phyloP scores from a whole-genome alignment of 2,797 vertebrate genomes.

The Phrynocephalus guinanensis region DNA sequence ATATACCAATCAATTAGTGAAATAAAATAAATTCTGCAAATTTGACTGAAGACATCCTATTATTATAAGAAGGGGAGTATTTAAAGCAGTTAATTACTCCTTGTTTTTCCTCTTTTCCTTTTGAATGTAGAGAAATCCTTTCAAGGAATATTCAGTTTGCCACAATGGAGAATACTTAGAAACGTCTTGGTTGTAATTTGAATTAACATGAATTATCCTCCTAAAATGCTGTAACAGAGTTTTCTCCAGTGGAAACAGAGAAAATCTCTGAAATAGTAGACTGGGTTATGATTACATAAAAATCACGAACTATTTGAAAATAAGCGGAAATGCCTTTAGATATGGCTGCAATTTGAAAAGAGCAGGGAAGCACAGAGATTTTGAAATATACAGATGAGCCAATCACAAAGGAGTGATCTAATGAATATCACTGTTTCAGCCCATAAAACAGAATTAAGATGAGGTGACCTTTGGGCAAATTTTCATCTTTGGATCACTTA shows the following conservation, averaged over 20 bases:
- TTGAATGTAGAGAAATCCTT: slow-evolving; percentile 79
- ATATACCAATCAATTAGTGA: slow-evolving; percentile 91
- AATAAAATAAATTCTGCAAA: slow-evolving; percentile 93
- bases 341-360: neutral
- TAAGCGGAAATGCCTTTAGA: neutral
- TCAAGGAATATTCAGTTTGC: slow-evolving; percentile 65
- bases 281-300: neutral
- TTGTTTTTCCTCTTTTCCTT: slow-evolving; percentile 80
- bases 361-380: neutral
- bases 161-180: slow-evolving; percentile 63
- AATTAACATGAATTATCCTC: slow-evolving; percentile 62
- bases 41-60: slow-evolving; percentile 89
- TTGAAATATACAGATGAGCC: neutral
- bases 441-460: neutral
- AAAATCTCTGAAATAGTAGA: slow-evolving; percentile 21
- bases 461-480: neutral
- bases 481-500: neutral
- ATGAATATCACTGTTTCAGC: neutral
- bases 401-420: no score
- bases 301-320: slow-evolving; percentile 40
- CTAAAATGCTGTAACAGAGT: slow-evolving; percentile 44
- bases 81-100: slow-evolving; percentile 89
- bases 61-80: slow-evolving; percentile 90
- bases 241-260: slow-evolving; percentile 17
- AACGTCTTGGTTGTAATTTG: slow-evolving; percentile 66